Evolutionary conservation across 2,797 vertebrate genomes (phyloP).

Genomic region (Gallinago stenura): DNA sequence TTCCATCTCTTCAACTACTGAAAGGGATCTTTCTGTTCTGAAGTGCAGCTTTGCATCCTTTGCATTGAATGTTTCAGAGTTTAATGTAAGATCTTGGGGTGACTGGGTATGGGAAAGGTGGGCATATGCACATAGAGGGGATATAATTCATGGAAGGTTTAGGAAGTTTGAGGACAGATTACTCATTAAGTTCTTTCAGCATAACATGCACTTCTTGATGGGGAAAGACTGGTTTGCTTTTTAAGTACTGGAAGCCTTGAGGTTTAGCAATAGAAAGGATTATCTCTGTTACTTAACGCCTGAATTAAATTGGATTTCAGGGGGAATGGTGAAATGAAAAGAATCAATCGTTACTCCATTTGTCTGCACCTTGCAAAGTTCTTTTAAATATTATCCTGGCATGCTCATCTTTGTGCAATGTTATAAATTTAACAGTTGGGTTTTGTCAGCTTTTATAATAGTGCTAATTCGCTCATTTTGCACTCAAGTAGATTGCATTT

Average conservation of each 20-base stretch:
- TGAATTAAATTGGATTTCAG: neutral
- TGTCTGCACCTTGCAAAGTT: neutral
- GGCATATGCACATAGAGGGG: neutral
- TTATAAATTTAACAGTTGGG: neutral
- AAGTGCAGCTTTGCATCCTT: neutral
- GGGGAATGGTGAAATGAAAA: neutral
- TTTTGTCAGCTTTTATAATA: neutral
- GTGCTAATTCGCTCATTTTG: neutral
- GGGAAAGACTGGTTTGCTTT: neutral
- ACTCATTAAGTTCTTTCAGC: neutral
- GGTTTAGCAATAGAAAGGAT: neutral
- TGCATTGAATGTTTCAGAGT: neutral
- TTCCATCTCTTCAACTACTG: neutral
- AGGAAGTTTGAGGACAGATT: neutral
- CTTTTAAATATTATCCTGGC: neutral
- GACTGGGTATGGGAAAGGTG: neutral
- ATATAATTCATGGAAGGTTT: neutral
- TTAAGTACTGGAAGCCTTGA: neutral
- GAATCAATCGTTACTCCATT: neutral
- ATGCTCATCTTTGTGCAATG: neutral
- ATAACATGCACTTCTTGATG: neutral
- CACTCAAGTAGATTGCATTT: neutral
- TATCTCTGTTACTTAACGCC: neutral
- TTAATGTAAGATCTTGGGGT: neutral
- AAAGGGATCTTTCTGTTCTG: neutral